These are phyloP conservation scores for Lepeophtheirus salmonis DNA, from an alignment of 1,140 invertebrate species.

Conservation along the genomic window DNA sequence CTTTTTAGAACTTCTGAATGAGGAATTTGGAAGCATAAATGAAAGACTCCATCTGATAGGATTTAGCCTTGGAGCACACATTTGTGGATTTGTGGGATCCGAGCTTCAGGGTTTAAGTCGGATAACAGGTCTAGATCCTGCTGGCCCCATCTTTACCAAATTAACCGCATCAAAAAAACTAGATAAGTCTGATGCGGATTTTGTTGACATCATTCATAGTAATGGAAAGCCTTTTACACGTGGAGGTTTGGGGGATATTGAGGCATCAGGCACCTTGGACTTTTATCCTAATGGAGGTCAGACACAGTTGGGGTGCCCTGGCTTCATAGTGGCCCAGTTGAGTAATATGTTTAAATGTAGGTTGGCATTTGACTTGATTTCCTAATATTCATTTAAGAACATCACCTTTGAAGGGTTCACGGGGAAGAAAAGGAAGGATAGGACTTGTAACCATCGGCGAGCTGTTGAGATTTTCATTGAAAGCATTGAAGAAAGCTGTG, in stretches of 20 bases:
- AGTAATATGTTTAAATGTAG: neutral
- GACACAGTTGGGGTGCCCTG: constrained; percentile 27
- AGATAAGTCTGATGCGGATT: constrained; percentile 31
- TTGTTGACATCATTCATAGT: constrained; percentile 37
- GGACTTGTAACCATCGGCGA: neutral
- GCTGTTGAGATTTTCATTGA: neutral
- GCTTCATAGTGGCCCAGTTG: neutral
- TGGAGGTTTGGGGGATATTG: constrained; percentile 33
- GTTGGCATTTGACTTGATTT: neutral
- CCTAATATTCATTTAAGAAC: neutral
- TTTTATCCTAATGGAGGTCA: constrained; percentile 33
- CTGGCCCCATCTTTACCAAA: neutral
- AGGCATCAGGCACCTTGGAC: constrained; percentile 33
- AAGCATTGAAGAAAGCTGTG: neutral
- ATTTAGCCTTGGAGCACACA: neutral
- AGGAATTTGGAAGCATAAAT: neutral
- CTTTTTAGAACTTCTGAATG: neutral
- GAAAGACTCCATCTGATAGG: neutral
- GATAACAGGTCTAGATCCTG: neutral
- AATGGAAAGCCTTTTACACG: constrained; percentile 26
- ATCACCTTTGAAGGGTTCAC: too few relatives aligned
- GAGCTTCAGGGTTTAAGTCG: neutral
- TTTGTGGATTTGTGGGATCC: neutral
- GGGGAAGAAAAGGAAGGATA: too few relatives aligned
- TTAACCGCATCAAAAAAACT: constrained; percentile 25